phyloP scores from a whole-genome alignment of 2,797 vertebrate species.

The Falco naumanni region DNA sequence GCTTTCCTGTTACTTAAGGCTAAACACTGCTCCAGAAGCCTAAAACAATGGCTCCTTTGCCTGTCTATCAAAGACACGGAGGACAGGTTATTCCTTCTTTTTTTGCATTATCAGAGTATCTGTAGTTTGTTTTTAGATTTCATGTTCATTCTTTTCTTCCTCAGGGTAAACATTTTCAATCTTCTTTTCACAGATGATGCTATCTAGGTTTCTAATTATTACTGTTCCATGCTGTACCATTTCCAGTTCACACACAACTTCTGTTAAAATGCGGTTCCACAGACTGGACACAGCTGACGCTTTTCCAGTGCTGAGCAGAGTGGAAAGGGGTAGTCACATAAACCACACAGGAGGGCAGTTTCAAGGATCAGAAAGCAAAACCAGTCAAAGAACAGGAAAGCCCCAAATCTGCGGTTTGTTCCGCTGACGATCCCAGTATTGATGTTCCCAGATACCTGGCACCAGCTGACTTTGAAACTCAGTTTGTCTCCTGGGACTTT shows the following conservation, averaged over 20 bases:
- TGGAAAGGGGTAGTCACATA: neutral
- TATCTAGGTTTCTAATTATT: neutral
- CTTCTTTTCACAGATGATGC: neutral
- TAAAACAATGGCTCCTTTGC: neutral
- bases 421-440: neutral
- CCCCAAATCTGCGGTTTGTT: neutral
- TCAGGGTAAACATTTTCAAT: neutral
- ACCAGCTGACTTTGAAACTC: neutral
- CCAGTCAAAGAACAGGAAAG: neutral
- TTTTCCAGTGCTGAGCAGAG: neutral
- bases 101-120: neutral
- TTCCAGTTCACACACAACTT: neutral
- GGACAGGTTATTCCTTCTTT: neutral
- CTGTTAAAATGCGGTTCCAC: neutral
- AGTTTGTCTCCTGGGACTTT: neutral
- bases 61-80: neutral
- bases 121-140: neutral
- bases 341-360: neutral
- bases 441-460: neutral
- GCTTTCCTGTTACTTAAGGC: neutral
- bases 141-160: neutral
- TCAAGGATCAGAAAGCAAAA: neutral
- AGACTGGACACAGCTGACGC: neutral
- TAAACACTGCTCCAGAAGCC: neutral
- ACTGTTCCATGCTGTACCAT: neutral